Evolutionary conservation across 2,797 vertebrate genomes (phyloP), one percentile per base, ranked within the genome.

Genomic region (Amblyraja radiata): DNA sequence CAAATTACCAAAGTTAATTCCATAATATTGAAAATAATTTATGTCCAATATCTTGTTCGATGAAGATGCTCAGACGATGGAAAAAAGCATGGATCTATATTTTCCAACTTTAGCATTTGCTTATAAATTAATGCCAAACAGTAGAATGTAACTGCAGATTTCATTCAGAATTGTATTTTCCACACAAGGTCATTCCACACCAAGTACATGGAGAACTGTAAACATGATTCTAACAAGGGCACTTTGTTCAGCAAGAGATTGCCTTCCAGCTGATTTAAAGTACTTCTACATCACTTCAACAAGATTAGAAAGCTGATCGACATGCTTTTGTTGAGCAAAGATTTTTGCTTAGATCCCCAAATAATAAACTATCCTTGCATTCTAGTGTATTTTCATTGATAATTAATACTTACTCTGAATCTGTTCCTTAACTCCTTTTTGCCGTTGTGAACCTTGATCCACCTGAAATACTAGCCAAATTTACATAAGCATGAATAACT

Each of bases 381-480:
- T 88, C n/a, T 18, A 36, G 5, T 76, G 63, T 68, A 68, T 88
- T 88, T 65, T 74, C 74, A 74, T 74, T 74, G 21, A 6, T 39
- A 25, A 2, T 25, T 91, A 76, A 92, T 94, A 97, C 97, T 97
- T 94, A 97, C 97, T 94, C 25, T 96, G 95, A 94, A 96, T 96
- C 94, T 95, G 95, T 93, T 96, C 95, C 71, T 94, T 94, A 93
- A 93, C 93, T 0, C 94, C 94, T 93, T 96, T 95, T 94, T 96
- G 97, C 88, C 94, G 93, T 32, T 86, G 94, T 93, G 84, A 93
- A 93, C 94, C 94, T 94, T 96, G 96, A 39, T 97, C 94, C 93
- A 95, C 93, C 95, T 97, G 95, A 90, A 96, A 96, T 94, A 95
- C 97, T 97, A 94, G 95, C 94, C 93, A 92, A 54, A 90, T 76